These are phyloP conservation scores for Rhinatrema bivittatum DNA, from an alignment of 2,797 vertebrate genomes.

Conservation along the genomic window DNA sequence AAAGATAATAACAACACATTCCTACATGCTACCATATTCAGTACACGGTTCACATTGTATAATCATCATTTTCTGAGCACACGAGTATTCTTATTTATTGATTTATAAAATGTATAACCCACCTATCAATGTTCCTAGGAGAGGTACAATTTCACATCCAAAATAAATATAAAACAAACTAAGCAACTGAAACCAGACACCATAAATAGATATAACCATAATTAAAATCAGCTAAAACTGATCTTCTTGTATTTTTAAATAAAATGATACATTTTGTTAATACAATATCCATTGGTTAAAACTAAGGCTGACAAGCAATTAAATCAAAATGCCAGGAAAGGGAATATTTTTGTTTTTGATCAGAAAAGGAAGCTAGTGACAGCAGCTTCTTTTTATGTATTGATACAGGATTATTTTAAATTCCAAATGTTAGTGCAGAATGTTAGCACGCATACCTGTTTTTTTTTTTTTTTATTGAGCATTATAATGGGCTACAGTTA, in stretches of 20 bases:
- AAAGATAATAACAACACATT: constrained; percentile 6
- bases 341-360: constrained; percentile 16
- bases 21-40: constrained; percentile 10
- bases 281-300: too few relatives aligned
- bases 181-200: too few relatives aligned
- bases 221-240: too few relatives aligned
- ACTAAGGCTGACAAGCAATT: constrained; percentile 11
- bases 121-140: too few relatives aligned
- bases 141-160: too few relatives aligned
- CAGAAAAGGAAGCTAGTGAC: constrained; percentile 15
- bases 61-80: constrained; percentile 9
- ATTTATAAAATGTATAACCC: too few relatives aligned
- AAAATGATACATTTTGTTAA: constrained; percentile 17
- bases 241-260: constrained; percentile 25
- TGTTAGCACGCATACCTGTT: too few relatives aligned
- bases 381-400: not conserved
- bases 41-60: constrained; percentile 7
- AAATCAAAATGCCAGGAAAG: constrained; percentile 8
- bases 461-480: too few relatives aligned
- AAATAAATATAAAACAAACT: too few relatives aligned
- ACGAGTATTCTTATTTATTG: constrained; percentile 3
- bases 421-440: too few relatives aligned
- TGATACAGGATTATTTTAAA: constrained; percentile 1
- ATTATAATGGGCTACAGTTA: too few relatives aligned
- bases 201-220: too few relatives aligned